phyloP scores from a whole-genome alignment of 2,888 invertebrate species.

The Lymantria dispar region DNA sequence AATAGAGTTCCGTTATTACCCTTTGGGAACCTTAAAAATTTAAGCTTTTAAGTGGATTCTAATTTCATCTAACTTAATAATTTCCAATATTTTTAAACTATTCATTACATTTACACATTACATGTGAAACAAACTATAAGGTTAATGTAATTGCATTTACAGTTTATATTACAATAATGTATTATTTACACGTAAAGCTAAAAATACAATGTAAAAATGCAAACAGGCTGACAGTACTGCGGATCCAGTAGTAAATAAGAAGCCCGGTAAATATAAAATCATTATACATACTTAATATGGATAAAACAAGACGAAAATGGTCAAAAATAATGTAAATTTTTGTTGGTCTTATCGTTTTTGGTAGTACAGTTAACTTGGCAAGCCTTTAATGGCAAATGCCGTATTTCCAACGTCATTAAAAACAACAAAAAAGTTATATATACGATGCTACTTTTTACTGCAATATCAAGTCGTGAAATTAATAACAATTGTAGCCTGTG shows the following conservation, averaged over 20 bases:
- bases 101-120: no score
- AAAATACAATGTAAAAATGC: no score
- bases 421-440: slow-evolving; percentile 21
- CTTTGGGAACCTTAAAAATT: no score
- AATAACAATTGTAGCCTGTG: slow-evolving; percentile 63
- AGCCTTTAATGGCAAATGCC: slow-evolving; percentile 13
- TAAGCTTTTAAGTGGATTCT: no score
- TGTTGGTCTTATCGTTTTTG: background rate
- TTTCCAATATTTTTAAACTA: no score
- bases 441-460: slow-evolving; percentile 43
- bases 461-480: slow-evolving; percentile 65
- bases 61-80: no score
- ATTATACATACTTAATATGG: background rate
- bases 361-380: slow-evolving; percentile 3
- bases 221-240: background rate
- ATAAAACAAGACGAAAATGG: background rate
- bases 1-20: no score
- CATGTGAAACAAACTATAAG: no score
- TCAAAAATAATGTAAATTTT: background rate
- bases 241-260: background rate
- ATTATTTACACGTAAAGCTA: background rate
- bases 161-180: no score
- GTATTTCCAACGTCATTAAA: slow-evolving; percentile 12
- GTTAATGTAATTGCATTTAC: no score
- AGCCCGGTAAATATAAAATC: background rate